Percentiles rank a stretch among this genome's conserved stretches.
Evolutionary conservation across 2,113 vertebrate species (phyloP).

Genomic region (Hepsetus odoe): DNA sequence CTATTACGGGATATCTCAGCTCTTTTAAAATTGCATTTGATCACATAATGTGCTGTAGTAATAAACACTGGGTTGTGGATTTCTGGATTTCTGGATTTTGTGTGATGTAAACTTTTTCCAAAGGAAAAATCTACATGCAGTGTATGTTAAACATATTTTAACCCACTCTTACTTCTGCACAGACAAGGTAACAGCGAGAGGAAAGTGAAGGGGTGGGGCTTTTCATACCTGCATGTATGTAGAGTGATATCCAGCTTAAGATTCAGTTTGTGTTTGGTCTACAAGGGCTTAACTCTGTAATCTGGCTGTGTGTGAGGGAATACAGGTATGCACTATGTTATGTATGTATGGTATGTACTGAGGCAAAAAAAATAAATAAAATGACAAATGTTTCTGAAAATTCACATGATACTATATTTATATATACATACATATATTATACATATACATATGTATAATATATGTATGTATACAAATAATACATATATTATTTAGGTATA

Average conservation of each 20-base stretch:
- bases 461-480: too few species aligned
- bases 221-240: background rate
- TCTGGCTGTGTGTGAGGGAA: background rate
- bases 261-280: constrained; percentile 16
- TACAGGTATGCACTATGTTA: background rate
- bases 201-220: constrained; percentile 3
- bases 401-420: too few species aligned
- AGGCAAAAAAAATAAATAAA: background rate
- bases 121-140: background rate
- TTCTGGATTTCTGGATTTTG: too few species aligned
- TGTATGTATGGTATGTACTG: background rate
- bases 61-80: too few species aligned
- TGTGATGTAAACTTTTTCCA: too few species aligned
- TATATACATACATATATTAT: too few species aligned
- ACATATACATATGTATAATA: too few species aligned
- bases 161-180: background rate
- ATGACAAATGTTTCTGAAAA: background rate
- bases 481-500: too few species aligned
- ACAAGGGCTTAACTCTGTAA: background rate
- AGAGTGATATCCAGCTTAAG: background rate
- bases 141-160: background rate
- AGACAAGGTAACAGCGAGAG: background rate
- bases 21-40: too few species aligned
- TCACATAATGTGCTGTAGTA: too few species aligned
- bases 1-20: too few species aligned